Conservation (phyloP, 2,888 invertebrate species). For the Physocephala rufipes region DNA sequence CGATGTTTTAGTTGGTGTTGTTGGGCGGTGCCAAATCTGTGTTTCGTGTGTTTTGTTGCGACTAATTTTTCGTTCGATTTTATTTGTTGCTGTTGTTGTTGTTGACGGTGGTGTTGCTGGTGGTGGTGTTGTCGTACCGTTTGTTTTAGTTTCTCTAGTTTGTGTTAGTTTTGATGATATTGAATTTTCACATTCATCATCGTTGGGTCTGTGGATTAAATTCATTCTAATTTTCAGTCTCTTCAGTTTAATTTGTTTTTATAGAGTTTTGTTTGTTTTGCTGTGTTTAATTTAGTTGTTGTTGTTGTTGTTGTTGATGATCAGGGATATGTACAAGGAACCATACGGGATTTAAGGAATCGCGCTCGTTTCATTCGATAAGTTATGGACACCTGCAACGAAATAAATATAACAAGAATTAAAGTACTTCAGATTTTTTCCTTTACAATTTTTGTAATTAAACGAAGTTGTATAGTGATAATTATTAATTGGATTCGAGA, state of each 20-base stretch:
- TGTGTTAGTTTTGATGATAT: slow-evolving; percentile 43
- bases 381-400: background rate
- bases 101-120: slow-evolving; percentile 41
- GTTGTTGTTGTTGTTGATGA: background rate
- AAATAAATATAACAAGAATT: background rate
- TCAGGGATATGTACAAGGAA: background rate
- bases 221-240: slow-evolving; percentile 42
- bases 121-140: slow-evolving; percentile 23
- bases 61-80: background rate
- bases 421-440: background rate
- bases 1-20: slow-evolving; percentile 27
- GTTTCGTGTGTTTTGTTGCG: background rate
- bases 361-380: background rate
- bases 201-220: slow-evolving; percentile 44
- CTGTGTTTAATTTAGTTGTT: background rate
- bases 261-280: background rate
- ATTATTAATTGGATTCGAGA: too few species aligned
- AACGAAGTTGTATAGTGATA: background rate
- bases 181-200: slow-evolving; percentile 51
- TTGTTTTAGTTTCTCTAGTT: slow-evolving; percentile 29
- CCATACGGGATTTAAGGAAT: too few species aligned
- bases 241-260: slow-evolving; percentile 12
- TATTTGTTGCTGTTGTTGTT: slow-evolving; percentile 27
- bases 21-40: slow-evolving; percentile 19
- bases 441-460: slow-evolving; percentile 11